Percentiles rank a stretch among this genome's conserved stretches.
phyloP scores from a whole-genome alignment of 2,797 vertebrate species.

The Alectoris magna region DNA sequence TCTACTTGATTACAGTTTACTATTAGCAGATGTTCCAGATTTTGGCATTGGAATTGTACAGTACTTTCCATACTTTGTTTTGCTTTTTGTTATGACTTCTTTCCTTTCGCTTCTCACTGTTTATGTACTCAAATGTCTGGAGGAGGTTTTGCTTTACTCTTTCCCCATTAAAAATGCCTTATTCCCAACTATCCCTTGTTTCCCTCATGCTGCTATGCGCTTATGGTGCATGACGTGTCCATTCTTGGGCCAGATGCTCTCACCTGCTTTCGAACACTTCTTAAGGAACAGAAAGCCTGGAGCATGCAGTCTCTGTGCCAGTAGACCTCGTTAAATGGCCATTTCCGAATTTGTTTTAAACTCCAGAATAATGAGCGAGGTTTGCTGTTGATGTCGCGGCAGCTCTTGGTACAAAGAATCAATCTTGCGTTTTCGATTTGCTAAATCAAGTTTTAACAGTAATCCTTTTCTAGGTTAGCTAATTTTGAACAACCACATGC shows the following conservation, averaged over 20 bases:
- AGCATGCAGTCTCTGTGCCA: not conserved
- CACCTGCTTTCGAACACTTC: slow-evolving; percentile 56
- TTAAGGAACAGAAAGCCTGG: not conserved
- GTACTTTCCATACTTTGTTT: not conserved
- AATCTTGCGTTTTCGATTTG: not conserved
- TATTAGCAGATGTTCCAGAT: not conserved
- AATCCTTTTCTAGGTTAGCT: not conserved
- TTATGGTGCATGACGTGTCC: slow-evolving; percentile 71
- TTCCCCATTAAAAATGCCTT: not conserved
- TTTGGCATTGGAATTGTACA: not conserved
- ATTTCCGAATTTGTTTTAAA: not conserved
- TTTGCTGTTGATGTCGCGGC: not conserved
- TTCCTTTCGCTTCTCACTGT: not conserved
- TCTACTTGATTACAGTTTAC: not conserved
- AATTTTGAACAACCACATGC: not conserved
- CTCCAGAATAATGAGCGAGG: not conserved
- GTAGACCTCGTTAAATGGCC: not conserved
- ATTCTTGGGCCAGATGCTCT: slow-evolving; percentile 70
- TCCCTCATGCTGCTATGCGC: slow-evolving; percentile 68
- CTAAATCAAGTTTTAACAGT: not conserved
- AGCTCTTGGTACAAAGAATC: not conserved
- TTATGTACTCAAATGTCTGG: not conserved
- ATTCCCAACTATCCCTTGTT: not conserved
- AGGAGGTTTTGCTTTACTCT: not conserved
- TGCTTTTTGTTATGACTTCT: not conserved